These are phyloP conservation scores for Mesocentrotus franciscanus DNA, from an alignment of 53 echinoderm and acorn worm genomes.

Conservation along the genomic window DNA sequence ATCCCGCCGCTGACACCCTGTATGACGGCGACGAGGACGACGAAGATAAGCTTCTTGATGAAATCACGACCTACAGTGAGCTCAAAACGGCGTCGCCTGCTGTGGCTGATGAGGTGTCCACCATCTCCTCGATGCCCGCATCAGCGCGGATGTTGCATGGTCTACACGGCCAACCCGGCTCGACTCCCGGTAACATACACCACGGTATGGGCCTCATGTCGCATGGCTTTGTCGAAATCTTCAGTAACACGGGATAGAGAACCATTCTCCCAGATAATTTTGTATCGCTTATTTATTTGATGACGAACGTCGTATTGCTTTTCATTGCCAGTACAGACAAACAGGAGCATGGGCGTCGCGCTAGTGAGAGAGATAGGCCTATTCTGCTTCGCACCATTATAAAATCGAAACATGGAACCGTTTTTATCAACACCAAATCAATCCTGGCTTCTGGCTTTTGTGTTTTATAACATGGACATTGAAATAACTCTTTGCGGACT, in stretches of 20 bases:
- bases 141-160: slow-evolving; percentile 26
- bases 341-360: neutral
- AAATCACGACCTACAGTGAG: slow-evolving; percentile 84
- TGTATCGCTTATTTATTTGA: slow-evolving; percentile 33
- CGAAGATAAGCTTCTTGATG: slow-evolving; percentile 42
- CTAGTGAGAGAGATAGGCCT: neutral
- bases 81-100: slow-evolving; percentile 95
- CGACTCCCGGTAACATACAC: neutral
- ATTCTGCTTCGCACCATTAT: neutral
- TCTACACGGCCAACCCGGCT: neutral
- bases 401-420: neutral
- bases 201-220: slow-evolving; percentile 28
- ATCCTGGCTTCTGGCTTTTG: neutral
- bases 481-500: neutral
- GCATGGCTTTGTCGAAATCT: slow-evolving; percentile 54
- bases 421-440: neutral
- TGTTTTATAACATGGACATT: neutral
- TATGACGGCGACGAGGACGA: slow-evolving; percentile 47
- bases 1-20: slow-evolving; percentile 48
- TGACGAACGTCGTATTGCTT: neutral
- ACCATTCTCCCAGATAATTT: neutral
- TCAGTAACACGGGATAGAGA: slow-evolving; percentile 29
- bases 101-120: slow-evolving; percentile 88
- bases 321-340: neutral
- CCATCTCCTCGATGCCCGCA: slow-evolving; percentile 87